Percentiles rank a stretch among this genome's conserved stretches.
phyloP scores from a whole-genome alignment of 2,888 invertebrate species.

The Macrophya annulata region DNA sequence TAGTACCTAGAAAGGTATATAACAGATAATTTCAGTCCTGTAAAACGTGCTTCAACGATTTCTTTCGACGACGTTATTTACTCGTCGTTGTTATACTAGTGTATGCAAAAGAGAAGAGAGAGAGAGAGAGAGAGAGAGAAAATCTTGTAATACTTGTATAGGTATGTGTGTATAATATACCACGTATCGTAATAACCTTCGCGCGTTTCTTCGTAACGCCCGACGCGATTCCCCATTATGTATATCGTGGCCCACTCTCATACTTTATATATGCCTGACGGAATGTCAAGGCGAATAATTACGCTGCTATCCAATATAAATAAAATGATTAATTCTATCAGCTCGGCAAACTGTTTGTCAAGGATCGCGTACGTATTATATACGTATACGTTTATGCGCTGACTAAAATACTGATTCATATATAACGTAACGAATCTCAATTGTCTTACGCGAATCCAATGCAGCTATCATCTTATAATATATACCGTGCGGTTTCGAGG shows the following conservation, averaged over 20 bases:
- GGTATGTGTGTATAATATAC: not conserved
- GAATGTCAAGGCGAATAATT: conserved; percentile 65
- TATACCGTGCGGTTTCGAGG: no score
- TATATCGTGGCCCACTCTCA: conserved; percentile 44
- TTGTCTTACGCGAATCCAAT: not conserved
- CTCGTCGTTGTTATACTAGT: not conserved
- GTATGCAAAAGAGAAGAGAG: not conserved
- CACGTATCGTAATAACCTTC: conserved; percentile 43
- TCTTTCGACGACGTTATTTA: not conserved
- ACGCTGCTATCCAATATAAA: conserved; percentile 34
- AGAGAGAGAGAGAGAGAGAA: not conserved
- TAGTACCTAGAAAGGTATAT: not conserved
- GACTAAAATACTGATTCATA: not conserved
- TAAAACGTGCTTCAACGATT: not conserved
- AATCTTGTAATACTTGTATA: not conserved
- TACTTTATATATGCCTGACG: conserved; percentile 60
- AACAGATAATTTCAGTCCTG: conserved; percentile 1
- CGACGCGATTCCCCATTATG: conserved; percentile 30
- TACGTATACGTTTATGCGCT: not conserved
- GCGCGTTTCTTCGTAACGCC: conserved; percentile 52
- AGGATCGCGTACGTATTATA: not conserved
- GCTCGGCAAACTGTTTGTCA: not conserved
- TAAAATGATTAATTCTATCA: conserved; percentile 45
- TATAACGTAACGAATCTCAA: not conserved
- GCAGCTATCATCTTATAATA: no score